Evolutionary conservation across 35 echinoderm and acorn worm genomes (phyloP), one percentile per base, ranked within the genome.

Genomic region (Chiridota heheva): DNA sequence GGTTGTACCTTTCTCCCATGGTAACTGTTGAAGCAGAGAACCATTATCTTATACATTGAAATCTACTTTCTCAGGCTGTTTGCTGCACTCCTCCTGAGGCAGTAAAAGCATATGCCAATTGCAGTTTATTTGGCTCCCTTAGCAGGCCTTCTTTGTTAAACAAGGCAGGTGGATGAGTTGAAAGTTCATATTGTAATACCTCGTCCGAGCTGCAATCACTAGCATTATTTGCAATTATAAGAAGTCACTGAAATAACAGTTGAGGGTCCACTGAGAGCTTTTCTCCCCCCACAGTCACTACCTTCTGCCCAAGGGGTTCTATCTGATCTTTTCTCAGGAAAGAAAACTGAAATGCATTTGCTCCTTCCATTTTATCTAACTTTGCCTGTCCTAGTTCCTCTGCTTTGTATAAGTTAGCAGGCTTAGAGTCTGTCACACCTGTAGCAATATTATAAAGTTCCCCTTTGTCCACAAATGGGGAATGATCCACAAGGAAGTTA

Each of bases 231-330:
- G 68, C 68, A 24, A 72, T 1, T 2, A 72, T 72, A 1, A 72
- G 68, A 15, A 72, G 68, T n/a, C 70, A 28, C 70, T 74, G 70
- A 39, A 74, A 74, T 6, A 74, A 36, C 8, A 74, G 70, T 45
- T 74, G 70, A 28, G 44, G 70, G 70, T 74, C 43, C 27, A 73
- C 36, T 44, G 22, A 28, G 18, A 44, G 43, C 48, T 73, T 48
- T 48, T 73, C 69, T 18, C 69, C 69, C 42, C 48, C 69, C 69
- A 48, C 38, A 42, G 48, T 43, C 69, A 73, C 34, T 36, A 35
- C 29, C 36, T 73, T 78, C 26, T 27, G 47, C 37, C 69, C 69
- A 38, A 73, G 42, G 27, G 18, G n/a, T 73, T 73, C 43, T 48
- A 73, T 48, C 36, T 73, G 69, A 22, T 73, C 43, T 43, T 48